Evolutionary conservation across 2,888 invertebrate species (phyloP).

Genomic region (Parnassius orleans): DNA sequence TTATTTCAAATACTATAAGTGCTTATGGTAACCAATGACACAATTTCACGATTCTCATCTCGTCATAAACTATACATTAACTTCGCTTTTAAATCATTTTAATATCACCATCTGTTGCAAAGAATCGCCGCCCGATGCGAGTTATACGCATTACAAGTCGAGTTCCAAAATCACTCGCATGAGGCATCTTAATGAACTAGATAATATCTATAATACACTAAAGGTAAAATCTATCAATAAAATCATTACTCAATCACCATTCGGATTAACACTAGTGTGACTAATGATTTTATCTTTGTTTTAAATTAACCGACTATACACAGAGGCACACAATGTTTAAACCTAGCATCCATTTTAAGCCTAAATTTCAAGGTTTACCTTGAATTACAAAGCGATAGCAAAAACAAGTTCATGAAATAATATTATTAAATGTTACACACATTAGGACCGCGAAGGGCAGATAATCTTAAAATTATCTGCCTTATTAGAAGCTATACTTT

Average conservation of each 20-base stretch:
- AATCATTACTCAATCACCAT: constrained; percentile 41
- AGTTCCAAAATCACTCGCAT: constrained; percentile 47
- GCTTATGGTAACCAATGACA: constrained; percentile 81
- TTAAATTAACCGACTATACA: constrained; percentile 62
- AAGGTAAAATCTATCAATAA: constrained; percentile 31
- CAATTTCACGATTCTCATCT: constrained; percentile 62
- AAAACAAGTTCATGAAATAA: constrained; percentile 4
- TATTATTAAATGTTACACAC: background rate
- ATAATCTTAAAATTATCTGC: background rate
- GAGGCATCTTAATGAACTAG: constrained; percentile 65
- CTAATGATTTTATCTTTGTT: constrained; percentile 44
- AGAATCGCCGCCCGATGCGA: constrained; percentile 54
- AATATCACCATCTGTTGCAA: constrained; percentile 68
- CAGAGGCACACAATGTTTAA: constrained; percentile 78
- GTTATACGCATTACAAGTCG: constrained; percentile 28
- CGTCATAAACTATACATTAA: constrained; percentile 45
- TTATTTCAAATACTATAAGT: constrained; percentile 79
- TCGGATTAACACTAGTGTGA: constrained; percentile 38
- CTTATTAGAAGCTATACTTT: too few species aligned
- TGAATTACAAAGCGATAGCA: constrained; percentile 43
- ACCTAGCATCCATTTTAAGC: constrained; percentile 34
- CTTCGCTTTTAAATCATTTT: constrained; percentile 55
- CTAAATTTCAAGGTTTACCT: constrained; percentile 2
- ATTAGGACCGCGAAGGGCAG: background rate
- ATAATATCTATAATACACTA: constrained; percentile 53